Evolutionary conservation across 1,140 invertebrate species (phyloP).

Genomic region (Cotesia glomerata): DNA sequence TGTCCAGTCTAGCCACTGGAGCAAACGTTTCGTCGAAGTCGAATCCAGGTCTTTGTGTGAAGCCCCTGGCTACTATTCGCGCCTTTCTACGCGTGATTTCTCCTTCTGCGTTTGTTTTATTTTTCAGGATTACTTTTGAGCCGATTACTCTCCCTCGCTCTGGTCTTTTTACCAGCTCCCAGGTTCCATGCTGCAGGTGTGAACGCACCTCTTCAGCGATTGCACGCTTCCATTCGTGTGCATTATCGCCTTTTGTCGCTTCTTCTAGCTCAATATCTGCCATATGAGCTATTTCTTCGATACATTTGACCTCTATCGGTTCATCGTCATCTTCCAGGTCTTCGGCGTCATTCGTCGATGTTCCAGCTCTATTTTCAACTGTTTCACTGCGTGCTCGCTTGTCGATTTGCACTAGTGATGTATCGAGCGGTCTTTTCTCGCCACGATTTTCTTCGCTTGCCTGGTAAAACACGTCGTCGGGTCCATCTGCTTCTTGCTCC

Average conservation of each 20-base stretch:
- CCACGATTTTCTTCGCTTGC: too few species aligned
- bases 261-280: not conserved
- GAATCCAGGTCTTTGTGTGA: conserved; percentile 36
- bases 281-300: not conserved
- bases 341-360: not conserved
- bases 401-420: too few species aligned
- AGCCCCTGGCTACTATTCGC: conserved; percentile 43
- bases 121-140: not conserved
- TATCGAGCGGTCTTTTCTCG: too few species aligned
- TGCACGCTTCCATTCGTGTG: not conserved
- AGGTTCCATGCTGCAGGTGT: not conserved
- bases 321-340: not conserved
- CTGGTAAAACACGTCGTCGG: too few species aligned
- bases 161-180: not conserved
- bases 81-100: conserved; percentile 27
- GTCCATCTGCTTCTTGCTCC: too few species aligned
- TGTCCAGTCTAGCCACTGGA: conserved; percentile 38
- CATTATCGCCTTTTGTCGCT: not conserved
- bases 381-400: too few species aligned
- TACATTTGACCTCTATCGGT: not conserved
- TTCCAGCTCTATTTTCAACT: too few species aligned
- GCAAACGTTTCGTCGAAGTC: conserved; percentile 44
- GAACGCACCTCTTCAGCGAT: not conserved
- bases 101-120: not conserved
- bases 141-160: not conserved